These are phyloP conservation scores for Macrotis lagotis DNA, from an alignment of 2,113 vertebrate genomes.

Conservation along the genomic window DNA sequence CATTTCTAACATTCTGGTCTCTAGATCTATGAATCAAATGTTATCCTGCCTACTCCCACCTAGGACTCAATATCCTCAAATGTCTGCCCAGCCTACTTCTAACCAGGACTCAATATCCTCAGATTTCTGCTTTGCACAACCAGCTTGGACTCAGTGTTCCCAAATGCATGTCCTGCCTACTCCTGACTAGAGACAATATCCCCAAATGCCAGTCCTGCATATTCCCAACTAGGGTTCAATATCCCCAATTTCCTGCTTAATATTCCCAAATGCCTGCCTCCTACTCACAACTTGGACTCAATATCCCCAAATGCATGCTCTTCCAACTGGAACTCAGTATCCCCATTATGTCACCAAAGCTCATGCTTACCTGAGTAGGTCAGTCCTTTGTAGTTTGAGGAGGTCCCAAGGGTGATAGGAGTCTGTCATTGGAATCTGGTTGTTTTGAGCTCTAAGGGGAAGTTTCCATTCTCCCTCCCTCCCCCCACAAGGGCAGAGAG, in stretches of 20 bases:
- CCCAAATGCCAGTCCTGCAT: too few relatives aligned
- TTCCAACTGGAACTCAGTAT: background rate
- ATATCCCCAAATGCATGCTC: fast-evolving
- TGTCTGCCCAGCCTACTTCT: background rate
- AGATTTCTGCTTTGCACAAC: too few relatives aligned
- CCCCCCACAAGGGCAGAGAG: background rate
- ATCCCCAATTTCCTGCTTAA: too few relatives aligned
- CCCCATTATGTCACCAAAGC: background rate
- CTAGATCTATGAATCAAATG: background rate
- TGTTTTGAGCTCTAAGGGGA: slow-evolving; percentile 23
- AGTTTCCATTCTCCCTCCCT: slow-evolving; percentile 35
- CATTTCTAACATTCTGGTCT: background rate
- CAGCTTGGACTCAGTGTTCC: too few relatives aligned
- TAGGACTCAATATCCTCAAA: too few relatives aligned
- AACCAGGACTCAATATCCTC: background rate
- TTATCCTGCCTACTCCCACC: background rate
- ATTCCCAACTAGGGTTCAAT: too few relatives aligned
- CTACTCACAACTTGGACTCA: background rate
- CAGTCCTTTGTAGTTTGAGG: background rate
- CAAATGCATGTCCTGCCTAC: background rate
- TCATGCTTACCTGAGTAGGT: slow-evolving; percentile 47
- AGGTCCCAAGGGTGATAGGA: slow-evolving; percentile 16
- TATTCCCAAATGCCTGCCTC: too few relatives aligned
- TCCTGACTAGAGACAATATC: too few relatives aligned
- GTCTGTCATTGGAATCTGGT: background rate